phyloP scores from a whole-genome alignment of 1,140 invertebrate species.

The Zaprionus africanus region DNA sequence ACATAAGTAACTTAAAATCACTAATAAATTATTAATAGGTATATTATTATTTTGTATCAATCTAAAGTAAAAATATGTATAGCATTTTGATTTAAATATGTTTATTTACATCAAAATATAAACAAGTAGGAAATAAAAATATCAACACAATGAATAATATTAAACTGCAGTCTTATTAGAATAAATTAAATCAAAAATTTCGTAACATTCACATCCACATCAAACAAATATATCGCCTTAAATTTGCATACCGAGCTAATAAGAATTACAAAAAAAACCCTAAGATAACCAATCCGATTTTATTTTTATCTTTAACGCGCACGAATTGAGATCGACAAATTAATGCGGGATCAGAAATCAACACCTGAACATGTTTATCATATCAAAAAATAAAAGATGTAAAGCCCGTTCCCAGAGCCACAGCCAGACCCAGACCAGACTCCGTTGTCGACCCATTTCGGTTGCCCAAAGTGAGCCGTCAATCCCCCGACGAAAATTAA shows the following conservation, averaged over 20 bases:
- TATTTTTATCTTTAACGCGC: conserved; percentile 46
- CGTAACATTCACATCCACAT: background rate
- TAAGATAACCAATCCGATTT: background rate
- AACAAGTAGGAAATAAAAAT: rapidly evolving
- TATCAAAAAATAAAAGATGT: conserved; percentile 48
- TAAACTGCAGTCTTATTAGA: background rate
- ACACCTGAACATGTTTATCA: conserved; percentile 73
- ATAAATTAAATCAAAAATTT: background rate
- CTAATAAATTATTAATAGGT: too few relatives aligned
- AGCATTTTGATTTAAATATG: too few relatives aligned
- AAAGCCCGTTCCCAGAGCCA: conserved; percentile 4
- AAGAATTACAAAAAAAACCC: background rate
- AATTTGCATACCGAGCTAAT: background rate
- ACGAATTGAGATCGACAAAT: conserved; percentile 76
- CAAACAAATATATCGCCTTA: background rate
- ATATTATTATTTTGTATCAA: too few relatives aligned
- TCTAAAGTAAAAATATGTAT: too few relatives aligned
- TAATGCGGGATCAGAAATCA: conserved; percentile 78
- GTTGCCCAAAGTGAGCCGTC: conserved; percentile 28
- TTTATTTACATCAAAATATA: too few relatives aligned
- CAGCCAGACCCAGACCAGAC: background rate
- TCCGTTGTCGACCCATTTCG: too few relatives aligned
- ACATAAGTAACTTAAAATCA: too few relatives aligned
- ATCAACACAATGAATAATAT: too few relatives aligned
- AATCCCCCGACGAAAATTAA: conserved; percentile 59